A percentile compares a stretch with the other conserved stretches of the same genome.
Evolutionary conservation across 2,888 invertebrate species (phyloP).

Genomic region (Crossocerus cetratus): DNA sequence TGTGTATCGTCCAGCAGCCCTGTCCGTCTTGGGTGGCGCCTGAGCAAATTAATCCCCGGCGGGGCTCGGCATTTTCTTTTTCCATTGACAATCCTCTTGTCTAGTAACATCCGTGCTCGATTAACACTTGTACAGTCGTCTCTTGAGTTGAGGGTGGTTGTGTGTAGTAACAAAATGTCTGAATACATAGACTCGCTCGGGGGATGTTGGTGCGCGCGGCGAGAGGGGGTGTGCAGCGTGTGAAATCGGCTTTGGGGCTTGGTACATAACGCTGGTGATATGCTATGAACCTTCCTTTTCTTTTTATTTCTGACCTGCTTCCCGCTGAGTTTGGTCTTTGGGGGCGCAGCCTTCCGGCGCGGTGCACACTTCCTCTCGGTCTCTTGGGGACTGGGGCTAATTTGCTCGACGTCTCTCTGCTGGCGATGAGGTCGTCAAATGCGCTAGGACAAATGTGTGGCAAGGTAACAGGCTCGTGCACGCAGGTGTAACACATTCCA

Average conservation of each 20-base stretch:
- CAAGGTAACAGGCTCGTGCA: constrained; percentile 53
- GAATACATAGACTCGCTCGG: neutral
- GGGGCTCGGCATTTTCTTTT: neutral
- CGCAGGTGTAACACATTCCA: constrained; percentile 46
- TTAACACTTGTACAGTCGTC: neutral
- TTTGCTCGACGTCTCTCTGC: constrained; percentile 47
- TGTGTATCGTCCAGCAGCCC: constrained; percentile 42
- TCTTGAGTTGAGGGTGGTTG: neutral
- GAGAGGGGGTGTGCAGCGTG: neutral
- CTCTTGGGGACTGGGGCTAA: constrained; percentile 20
- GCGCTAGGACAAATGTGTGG: constrained; percentile 43
- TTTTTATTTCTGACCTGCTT: neutral
- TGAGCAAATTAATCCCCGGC: constrained; percentile 51
- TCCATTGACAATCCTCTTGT: neutral
- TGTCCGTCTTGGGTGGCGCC: constrained; percentile 21
- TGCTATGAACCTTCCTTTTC: neutral
- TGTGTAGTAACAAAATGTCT: neutral
- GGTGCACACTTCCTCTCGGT: neutral
- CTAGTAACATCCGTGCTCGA: neutral
- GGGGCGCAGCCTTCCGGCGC: neutral
- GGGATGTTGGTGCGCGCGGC: neutral
- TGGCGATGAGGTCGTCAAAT: constrained; percentile 24
- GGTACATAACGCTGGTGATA: neutral
- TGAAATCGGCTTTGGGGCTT: neutral
- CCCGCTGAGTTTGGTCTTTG: neutral